These are phyloP conservation scores for Potamilus streckersoni DNA, from an alignment of 1,140 invertebrate species.

Conservation along the genomic window DNA sequence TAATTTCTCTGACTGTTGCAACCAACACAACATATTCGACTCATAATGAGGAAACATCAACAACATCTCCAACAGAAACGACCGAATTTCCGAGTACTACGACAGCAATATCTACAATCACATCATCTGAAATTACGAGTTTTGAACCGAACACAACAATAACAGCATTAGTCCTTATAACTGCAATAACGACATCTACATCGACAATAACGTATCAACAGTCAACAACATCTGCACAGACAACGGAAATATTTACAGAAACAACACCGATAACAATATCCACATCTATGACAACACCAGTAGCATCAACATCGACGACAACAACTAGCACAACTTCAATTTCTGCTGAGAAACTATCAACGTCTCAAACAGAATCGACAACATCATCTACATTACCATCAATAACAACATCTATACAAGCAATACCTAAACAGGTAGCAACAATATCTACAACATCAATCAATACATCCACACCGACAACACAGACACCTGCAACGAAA, in stretches of 20 bases:
- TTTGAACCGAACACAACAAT: not conserved
- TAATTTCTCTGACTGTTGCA: not conserved
- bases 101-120: conserved; percentile 2
- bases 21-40: not conserved
- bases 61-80: not conserved
- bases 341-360: not conserved
- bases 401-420: not conserved
- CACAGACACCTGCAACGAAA: not conserved
- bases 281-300: not conserved
- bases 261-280: not conserved
- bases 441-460: not conserved
- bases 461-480: not conserved
- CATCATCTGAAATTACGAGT: not conserved
- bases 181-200: conserved; percentile 3
- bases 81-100: not conserved
- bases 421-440: not conserved
- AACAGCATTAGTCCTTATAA: not conserved
- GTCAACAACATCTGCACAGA: not conserved
- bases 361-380: not conserved
- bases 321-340: not conserved
- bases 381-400: not conserved
- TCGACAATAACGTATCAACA: not conserved
- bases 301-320: not conserved
- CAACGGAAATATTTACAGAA: conserved; percentile 1
- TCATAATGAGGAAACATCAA: not conserved